Conservation (phyloP, 37 sponge, comb jelly and placozoan genomes). For the Cliona cf. orientalis region DNA sequence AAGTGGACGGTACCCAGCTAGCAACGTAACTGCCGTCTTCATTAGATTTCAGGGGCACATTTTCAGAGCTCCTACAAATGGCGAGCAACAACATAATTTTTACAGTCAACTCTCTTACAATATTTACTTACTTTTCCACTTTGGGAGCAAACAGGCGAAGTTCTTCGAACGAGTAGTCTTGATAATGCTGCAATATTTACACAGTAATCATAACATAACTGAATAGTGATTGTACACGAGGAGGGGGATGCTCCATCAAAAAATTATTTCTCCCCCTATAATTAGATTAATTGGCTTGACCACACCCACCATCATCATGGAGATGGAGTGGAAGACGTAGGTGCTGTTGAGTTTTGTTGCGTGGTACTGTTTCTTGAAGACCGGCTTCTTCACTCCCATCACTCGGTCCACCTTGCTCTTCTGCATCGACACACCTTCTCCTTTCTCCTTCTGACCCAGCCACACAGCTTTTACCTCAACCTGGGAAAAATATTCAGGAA, state of each 20-base stretch:
- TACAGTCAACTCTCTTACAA: neutral
- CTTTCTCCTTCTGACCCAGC: conserved; percentile 39
- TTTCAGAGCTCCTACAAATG: conserved; percentile 48
- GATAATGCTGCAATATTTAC: conserved; percentile 57
- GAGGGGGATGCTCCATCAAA: neutral
- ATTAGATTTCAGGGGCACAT: conserved; percentile 54
- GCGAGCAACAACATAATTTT: no score
- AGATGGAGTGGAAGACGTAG: conserved; percentile 58
- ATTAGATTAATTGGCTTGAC: neutral
- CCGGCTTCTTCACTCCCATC: conserved; percentile 67
- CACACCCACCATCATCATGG: conserved; percentile 75
- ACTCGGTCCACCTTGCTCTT: conserved; percentile 45
- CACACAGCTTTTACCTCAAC: conserved; percentile 79
- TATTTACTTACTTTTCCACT: conserved; percentile 45
- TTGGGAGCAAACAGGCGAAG: conserved; percentile 82
- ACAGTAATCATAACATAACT: neutral
- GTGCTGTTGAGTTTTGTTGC: conserved; percentile 54
- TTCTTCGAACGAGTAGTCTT: conserved; percentile 90
- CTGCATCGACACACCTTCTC: neutral
- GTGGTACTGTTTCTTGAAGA: conserved; percentile 47
- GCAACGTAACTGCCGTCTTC: conserved; percentile 87
- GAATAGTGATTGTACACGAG: neutral
- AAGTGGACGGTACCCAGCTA: conserved; percentile 76
- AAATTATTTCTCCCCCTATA: neutral
- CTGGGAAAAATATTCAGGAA: conserved; percentile 4